Percentiles rank a stretch among this genome's conserved stretches.
Conservation (phyloP, 2,888 invertebrate species). For the Apamea monoglypha region DNA sequence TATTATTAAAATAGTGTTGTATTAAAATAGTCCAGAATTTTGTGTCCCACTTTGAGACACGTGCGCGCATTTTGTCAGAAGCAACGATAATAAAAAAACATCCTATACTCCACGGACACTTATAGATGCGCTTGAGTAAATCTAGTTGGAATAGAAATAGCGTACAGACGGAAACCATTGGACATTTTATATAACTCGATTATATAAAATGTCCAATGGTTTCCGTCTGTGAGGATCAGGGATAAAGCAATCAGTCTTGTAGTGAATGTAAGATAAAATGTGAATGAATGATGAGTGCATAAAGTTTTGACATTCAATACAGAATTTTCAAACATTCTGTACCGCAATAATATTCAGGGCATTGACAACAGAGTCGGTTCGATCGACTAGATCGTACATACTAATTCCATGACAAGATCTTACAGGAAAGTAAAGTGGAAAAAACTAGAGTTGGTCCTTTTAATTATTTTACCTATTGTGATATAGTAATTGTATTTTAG, state of each 20-base stretch:
- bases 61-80: slow-evolving; percentile 53
- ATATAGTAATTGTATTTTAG: too few relatives aligned
- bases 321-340: too few relatives aligned
- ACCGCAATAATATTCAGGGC: background rate
- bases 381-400: background rate
- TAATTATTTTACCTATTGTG: too few relatives aligned
- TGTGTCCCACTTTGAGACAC: slow-evolving; percentile 54
- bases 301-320: background rate
- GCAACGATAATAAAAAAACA: slow-evolving; percentile 56
- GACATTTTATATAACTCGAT: too few relatives aligned
- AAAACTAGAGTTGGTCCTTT: background rate
- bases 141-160: slow-evolving; percentile 48
- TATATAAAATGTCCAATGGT: slow-evolving; percentile 21
- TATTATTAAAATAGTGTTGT: slow-evolving; percentile 51
- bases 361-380: background rate
- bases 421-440: too few relatives aligned
- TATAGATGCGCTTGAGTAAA: slow-evolving; percentile 36
- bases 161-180: too few relatives aligned
- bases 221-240: slow-evolving; percentile 12
- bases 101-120: slow-evolving; percentile 33
- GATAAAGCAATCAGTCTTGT: slow-evolving; percentile 1
- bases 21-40: slow-evolving; percentile 53
- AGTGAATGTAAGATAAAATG: slow-evolving; percentile 13
- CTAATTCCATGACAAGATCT: background rate
- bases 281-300: background rate